phyloP scores from a whole-genome alignment of 2,797 vertebrate species.

The Rhinichthys osculus region DNA sequence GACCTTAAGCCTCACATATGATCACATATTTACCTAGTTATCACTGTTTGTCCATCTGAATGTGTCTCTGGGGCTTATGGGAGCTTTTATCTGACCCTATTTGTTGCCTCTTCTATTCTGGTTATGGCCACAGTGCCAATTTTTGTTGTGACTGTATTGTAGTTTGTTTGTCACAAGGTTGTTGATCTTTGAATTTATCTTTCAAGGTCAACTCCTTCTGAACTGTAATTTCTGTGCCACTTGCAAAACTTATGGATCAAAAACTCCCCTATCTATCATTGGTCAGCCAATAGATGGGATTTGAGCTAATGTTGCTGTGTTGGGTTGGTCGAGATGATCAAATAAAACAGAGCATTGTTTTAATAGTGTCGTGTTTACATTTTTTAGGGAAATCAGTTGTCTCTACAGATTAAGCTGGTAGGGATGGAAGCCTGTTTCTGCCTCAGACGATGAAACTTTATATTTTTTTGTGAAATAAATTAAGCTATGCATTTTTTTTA shows the following conservation, averaged over 20 bases:
- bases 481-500: too few relatives aligned
- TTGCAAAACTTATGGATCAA: neutral
- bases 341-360: neutral
- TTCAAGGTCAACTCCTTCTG: neutral
- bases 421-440: neutral
- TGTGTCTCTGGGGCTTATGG: constrained; percentile 40
- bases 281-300: neutral
- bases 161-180: neutral
- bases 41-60: constrained; percentile 56
- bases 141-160: neutral
- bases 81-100: constrained; percentile 31
- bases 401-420: neutral
- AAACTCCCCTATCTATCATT: neutral
- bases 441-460: neutral
- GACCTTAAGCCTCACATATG: constrained; percentile 48
- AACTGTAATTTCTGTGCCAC: neutral
- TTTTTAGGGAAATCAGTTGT: neutral
- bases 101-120: constrained; percentile 21
- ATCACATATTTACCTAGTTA: constrained; percentile 56
- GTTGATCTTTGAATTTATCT: constrained; percentile 2
- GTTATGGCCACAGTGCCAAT: constrained; percentile 12
- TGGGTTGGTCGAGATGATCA: neutral
- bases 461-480: neutral
- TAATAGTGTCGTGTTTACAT: neutral
- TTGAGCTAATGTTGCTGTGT: neutral